Evolutionary conservation across 2,888 invertebrate species (phyloP).

Genomic region (Brachyptera putata): DNA sequence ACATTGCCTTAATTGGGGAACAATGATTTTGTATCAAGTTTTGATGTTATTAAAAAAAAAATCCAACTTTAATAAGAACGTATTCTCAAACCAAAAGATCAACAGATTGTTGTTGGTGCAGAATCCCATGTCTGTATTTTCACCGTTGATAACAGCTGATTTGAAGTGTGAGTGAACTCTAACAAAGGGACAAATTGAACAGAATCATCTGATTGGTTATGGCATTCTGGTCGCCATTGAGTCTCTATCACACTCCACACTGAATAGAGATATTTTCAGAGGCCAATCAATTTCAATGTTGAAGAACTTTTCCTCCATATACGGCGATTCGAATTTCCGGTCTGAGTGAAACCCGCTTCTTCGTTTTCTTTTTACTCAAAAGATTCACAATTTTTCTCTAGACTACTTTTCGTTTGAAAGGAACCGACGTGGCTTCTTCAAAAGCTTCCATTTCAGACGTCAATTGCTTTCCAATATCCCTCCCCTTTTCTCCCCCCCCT

Average conservation of each 20-base stretch:
- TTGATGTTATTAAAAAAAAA: too few species aligned
- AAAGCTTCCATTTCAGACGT: slow-evolving; percentile 22
- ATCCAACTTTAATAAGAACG: too few species aligned
- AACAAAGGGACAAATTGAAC: too few species aligned
- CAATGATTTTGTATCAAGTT: too few species aligned
- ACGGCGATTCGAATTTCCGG: slow-evolving; percentile 15
- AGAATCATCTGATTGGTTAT: too few species aligned
- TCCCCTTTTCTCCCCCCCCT: neutral
- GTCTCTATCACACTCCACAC: neutral
- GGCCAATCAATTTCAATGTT: slow-evolving; percentile 18
- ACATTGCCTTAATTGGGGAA: too few species aligned
- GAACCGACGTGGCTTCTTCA: slow-evolving; percentile 19
- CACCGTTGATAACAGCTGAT: too few species aligned
- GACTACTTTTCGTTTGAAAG: neutral
- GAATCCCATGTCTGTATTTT: too few species aligned
- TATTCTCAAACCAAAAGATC: too few species aligned
- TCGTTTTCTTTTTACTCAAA: slow-evolving; percentile 2
- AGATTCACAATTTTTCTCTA: slow-evolving; percentile 18
- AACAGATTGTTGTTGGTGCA: too few species aligned
- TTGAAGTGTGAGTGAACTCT: too few species aligned
- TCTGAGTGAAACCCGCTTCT: neutral
- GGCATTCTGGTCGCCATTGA: too few species aligned
- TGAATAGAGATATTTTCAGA: neutral
- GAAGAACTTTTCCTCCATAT: slow-evolving; percentile 6
- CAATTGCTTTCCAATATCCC: slow-evolving; percentile 22